Evolutionary conservation across 2,113 vertebrate species (phyloP).

Genomic region (Eptatretus burgeri): DNA sequence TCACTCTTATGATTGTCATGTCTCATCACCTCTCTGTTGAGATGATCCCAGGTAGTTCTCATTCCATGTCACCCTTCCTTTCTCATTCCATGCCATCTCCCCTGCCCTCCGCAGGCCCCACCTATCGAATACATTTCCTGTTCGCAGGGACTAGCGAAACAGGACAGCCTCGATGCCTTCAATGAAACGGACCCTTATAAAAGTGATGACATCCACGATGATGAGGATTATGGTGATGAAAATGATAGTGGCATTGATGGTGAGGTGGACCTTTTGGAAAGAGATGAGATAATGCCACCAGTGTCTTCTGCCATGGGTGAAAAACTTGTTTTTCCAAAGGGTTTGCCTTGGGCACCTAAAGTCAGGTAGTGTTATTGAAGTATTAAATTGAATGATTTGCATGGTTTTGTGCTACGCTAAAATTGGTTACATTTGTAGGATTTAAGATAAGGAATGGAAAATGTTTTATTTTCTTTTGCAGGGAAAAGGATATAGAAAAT

Average conservation of each 20-base stretch:
- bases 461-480: conserved; percentile 14
- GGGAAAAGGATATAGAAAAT: conserved; percentile 91
- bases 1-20: no score
- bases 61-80: no score
- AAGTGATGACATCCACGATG: conserved; percentile 54
- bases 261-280: conserved; percentile 57
- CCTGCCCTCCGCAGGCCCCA: not conserved
- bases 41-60: no score
- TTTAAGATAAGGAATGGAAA: not conserved
- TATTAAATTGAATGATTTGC: no score
- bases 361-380: conserved; percentile 34
- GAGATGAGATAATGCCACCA: conserved; percentile 81
- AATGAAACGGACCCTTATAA: conserved; percentile 90
- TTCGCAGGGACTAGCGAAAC: conserved; percentile 55
- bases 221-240: conserved; percentile 79
- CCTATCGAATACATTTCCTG: not conserved
- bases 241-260: conserved; percentile 54
- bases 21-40: no score
- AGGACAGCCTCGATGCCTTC: conserved; percentile 91
- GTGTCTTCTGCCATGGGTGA: conserved; percentile 17
- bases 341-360: conserved; percentile 87
- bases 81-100: not conserved
- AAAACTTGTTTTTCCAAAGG: conserved; percentile 34
- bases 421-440: no score
- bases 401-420: no score